phyloP scores from a whole-genome alignment of 2,797 vertebrate genomes.

The Psittacula echo region DNA sequence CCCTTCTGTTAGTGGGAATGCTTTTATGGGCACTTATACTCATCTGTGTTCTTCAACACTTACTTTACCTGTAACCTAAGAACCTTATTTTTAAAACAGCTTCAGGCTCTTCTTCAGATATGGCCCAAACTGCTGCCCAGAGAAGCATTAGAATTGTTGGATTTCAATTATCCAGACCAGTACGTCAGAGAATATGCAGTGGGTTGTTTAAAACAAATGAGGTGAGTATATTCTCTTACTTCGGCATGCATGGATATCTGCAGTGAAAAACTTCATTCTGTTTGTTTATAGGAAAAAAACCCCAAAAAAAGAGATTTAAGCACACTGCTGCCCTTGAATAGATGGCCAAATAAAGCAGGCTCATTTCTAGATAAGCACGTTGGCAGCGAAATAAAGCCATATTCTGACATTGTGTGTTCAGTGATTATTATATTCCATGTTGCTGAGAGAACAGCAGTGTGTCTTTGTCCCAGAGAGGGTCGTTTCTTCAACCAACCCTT shows the following conservation, averaged over 20 bases:
- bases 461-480: not conserved
- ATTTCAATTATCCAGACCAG: constrained; percentile 99
- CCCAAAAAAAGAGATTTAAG: not conserved
- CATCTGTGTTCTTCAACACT: not conserved
- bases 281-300: not conserved
- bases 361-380: not conserved
- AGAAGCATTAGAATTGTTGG: constrained; percentile 94
- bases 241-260: not conserved
- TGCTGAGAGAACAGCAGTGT: not conserved
- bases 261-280: not conserved
- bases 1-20: not conserved
- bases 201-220: constrained; percentile 91
- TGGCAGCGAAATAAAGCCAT: not conserved
- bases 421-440: not conserved
- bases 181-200: constrained; percentile 97
- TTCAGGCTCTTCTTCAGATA: constrained; percentile 96
- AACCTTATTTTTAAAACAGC: constrained; percentile 77
- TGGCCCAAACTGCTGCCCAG: constrained; percentile 95
- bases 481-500: not conserved
- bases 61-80: not conserved
- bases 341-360: not conserved
- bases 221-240: constrained; percentile 76
- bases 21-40: not conserved
- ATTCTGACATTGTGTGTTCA: not conserved
- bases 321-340: not conserved